Conservation (phyloP, 2,113 vertebrate species). For the Cisticola juncidis region DNA sequence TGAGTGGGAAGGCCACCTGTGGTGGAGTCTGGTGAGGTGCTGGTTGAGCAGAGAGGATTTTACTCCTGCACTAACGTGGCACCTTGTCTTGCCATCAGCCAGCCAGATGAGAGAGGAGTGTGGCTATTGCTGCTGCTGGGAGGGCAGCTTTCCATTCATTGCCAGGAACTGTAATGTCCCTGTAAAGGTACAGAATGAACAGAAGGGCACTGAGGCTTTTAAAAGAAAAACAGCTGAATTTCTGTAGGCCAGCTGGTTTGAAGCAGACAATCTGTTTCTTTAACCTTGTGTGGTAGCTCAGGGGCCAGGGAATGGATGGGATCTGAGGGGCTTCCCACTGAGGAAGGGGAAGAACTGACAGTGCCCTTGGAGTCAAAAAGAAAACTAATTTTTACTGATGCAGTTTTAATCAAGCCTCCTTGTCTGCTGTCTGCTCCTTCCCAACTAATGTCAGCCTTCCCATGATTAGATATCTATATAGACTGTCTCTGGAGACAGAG, state of each 20-base stretch:
- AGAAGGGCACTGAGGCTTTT: background rate
- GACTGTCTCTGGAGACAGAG: conserved; percentile 10
- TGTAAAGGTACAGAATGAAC: background rate
- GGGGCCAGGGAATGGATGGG: background rate
- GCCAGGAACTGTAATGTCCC: background rate
- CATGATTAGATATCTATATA: conserved; percentile 8
- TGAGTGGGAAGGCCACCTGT: background rate
- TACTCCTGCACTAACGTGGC: background rate
- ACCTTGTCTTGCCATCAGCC: background rate
- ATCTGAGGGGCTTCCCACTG: background rate
- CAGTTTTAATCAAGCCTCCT: conserved; percentile 4
- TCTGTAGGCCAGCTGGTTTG: background rate
- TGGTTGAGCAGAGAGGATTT: background rate
- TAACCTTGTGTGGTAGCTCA: background rate
- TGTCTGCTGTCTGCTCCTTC: conserved; percentile 8
- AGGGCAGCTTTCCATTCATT: background rate
- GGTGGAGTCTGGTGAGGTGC: background rate
- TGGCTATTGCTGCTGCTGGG: background rate
- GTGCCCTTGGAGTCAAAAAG: background rate
- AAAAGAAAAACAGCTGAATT: background rate
- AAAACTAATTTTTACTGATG: background rate
- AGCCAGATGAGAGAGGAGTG: background rate
- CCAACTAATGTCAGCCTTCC: background rate
- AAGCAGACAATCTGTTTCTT: background rate
- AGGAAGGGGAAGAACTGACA: background rate